Base-by-base conservation (phyloP, 1,140 invertebrate species). In the Vanessa atalanta region DNA sequence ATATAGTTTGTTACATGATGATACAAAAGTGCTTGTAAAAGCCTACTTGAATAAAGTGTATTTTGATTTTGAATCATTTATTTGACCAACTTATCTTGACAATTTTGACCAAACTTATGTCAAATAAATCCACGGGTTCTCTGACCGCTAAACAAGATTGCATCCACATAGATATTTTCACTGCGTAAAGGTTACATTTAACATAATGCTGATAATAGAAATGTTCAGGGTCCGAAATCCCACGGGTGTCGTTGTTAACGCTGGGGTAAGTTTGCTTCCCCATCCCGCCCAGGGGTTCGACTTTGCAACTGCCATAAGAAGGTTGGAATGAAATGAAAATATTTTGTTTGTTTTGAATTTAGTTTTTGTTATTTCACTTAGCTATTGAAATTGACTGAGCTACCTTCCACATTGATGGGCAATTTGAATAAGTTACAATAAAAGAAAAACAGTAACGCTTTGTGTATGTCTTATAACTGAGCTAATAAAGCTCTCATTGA, bases 201-300 rank as follows among this genome's bases (percentile, higher is more conserved):
- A 26, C 12, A 15, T 26, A 60, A 60, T 37, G 57, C 57, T 60
- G 57, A 60, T 60, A 60, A 37, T 61, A 26, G 26, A 6, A 61
- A 37, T 4, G 16, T 61, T 16, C 57, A 15, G 57, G 57, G 57
- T 37, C 31, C 23, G 26, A 55, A 55, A 37, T 61, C 57, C 57
- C 57, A n/a, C 12, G 57, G 26, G 57, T 16, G 26, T 61, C 57
- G 57, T 61, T 61, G 31, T 6, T 15, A 57, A 26, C 20, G 11
- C 16, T 23, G 26, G 57, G 57, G 26, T 13, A 61, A 16, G 14
- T 31, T 31, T 6, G 26, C 26, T 61, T 23, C 23, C 57, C 57
- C 12, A 4, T 16, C 14, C 11, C 13, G 14, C 48, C 14, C 13
- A 12, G 13, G 14, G 48, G 14, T 14, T 51, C n/a, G 48, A 51